A percentile compares a stretch with the other conserved stretches of the same genome.
Conservation (phyloP, 2,113 vertebrate species). For the Leucosticte australis region DNA sequence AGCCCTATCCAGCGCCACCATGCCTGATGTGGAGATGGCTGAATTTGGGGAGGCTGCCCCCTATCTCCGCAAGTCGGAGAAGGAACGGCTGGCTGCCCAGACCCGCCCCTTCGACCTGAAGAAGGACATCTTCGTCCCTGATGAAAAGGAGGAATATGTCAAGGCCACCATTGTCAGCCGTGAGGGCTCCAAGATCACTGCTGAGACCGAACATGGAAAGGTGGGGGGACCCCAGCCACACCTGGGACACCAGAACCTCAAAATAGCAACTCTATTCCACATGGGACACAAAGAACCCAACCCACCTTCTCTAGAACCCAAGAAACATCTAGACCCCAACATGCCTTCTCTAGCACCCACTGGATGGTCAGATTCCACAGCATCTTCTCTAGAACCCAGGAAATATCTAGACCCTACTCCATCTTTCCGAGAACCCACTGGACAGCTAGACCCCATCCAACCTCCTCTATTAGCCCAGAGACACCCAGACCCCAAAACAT, state of each 20-base stretch:
- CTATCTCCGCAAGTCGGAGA: conserved; percentile 16
- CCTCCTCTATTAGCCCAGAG: background rate
- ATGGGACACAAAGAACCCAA: background rate
- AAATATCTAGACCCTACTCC: background rate
- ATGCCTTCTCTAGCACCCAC: background rate
- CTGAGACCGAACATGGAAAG: background rate
- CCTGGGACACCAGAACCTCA: background rate
- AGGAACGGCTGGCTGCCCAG: background rate
- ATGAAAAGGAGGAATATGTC: background rate
- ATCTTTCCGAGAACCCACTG: background rate
- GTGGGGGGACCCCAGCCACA: background rate
- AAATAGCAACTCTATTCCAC: background rate
- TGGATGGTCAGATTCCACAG: background rate
- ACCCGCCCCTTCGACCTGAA: background rate
- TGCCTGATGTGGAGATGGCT: conserved; percentile 12
- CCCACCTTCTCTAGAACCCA: background rate
- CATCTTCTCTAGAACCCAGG: background rate
- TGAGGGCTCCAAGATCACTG: conserved; percentile 19
- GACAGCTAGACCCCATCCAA: background rate
- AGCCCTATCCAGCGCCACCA: background rate
- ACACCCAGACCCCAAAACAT: background rate
- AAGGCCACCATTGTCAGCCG: background rate
- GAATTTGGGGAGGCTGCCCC: background rate
- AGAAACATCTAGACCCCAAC: background rate
- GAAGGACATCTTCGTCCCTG: conserved; percentile 7